Percentiles rank a stretch among this genome's conserved stretches.
Conservation (phyloP, 2,888 invertebrate species). For the Drosophila trichaetosa region DNA sequence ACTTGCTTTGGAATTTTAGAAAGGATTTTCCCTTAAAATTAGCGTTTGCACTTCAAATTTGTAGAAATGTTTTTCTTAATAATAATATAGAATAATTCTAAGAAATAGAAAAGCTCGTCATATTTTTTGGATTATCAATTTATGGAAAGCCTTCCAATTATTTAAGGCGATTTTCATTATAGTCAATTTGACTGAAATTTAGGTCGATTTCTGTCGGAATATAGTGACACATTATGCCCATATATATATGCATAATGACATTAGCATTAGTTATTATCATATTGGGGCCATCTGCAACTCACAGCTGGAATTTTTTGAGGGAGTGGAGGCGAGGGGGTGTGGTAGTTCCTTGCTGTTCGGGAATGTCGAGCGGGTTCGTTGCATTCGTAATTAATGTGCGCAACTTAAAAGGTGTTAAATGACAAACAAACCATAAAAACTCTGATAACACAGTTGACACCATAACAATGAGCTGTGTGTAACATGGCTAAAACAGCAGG, state of each 20-base stretch:
- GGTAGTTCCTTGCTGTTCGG: neutral
- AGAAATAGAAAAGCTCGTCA: neutral
- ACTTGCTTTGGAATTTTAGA: neutral
- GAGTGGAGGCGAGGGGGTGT: neutral
- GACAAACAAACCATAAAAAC: conserved; percentile 83
- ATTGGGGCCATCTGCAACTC: conserved; percentile 38
- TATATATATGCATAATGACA: conserved; percentile 11
- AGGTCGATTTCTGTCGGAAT: neutral
- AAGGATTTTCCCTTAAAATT: neutral
- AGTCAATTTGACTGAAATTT: neutral
- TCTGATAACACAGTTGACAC: conserved; percentile 70
- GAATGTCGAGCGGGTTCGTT: conserved; percentile 65
- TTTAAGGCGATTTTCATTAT: neutral
- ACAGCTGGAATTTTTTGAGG: conserved; percentile 38
- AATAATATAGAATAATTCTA: neutral
- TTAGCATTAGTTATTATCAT: conserved; percentile 45
- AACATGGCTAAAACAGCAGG: conserved; percentile 63
- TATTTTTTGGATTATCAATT: neutral
- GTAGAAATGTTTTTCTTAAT: neutral
- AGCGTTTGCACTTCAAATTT: accelerated
- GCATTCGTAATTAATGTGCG: conserved; percentile 77
- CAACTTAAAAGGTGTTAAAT: conserved; percentile 80
- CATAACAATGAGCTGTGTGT: conserved; percentile 44
- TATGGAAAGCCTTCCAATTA: neutral
- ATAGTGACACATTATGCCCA: neutral